These are phyloP conservation scores for Metridium senile DNA, from an alignment of 92 coral and sea anemone genomes.

Conservation along the genomic window DNA sequence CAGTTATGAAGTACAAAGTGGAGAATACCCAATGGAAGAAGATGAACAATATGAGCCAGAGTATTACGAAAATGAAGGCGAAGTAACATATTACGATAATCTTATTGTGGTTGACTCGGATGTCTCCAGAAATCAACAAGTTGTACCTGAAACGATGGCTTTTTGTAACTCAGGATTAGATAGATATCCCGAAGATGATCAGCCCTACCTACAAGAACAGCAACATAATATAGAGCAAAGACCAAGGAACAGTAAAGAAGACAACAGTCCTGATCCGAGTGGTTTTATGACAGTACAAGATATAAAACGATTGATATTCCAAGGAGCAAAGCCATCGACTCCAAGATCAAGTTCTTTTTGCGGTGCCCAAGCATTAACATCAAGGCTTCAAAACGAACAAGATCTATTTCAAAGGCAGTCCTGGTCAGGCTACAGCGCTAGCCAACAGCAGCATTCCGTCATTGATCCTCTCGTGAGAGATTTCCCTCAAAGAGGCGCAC, in stretches of 20 bases:
- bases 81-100: not conserved
- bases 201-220: too few relatives aligned
- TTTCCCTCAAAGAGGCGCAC: conserved; percentile 17
- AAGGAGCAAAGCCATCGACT: conserved; percentile 20
- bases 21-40: not conserved
- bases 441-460: conserved; percentile 21
- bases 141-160: not conserved
- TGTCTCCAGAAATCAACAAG: not conserved
- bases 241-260: conserved; percentile 5
- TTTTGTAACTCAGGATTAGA: not conserved
- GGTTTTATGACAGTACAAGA: conserved; percentile 50
- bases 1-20: not conserved
- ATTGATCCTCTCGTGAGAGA: conserved; percentile 28
- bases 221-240: not conserved
- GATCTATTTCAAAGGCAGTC: conserved; percentile 47
- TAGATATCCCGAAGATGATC: not conserved
- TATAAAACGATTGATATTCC: conserved; percentile 29
- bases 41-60: conserved; percentile 1
- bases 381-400: conserved; percentile 9
- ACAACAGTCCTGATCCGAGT: conserved; percentile 38
- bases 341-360: conserved; percentile 55
- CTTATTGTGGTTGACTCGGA: not conserved
- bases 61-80: conserved; percentile 15
- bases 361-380: conserved; percentile 28
- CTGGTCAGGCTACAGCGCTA: conserved; percentile 61